Evolutionary conservation across 2,113 vertebrate genomes (phyloP).

Genomic region (Dipodomys ordii): DNA sequence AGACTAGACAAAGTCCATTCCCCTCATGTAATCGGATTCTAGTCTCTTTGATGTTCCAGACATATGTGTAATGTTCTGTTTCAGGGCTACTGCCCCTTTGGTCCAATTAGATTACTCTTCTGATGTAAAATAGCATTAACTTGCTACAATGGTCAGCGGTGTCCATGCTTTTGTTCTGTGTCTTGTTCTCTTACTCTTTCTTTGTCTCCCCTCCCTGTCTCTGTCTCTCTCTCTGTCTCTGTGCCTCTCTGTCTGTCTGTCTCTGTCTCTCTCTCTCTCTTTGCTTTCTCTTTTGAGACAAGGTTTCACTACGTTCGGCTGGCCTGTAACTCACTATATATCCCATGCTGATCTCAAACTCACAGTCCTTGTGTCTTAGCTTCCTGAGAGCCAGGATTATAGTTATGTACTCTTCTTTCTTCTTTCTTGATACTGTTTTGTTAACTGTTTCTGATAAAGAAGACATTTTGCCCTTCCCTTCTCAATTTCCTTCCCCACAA

Average conservation of each 20-base stretch:
- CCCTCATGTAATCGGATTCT: neutral
- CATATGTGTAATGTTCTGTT: neutral
- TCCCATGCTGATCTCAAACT: too few relatives aligned
- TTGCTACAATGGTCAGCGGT: neutral
- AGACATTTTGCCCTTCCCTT: neutral
- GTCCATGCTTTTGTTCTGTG: neutral
- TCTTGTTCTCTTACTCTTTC: too few relatives aligned
- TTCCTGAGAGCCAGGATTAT: too few relatives aligned
- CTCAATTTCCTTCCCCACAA: neutral
- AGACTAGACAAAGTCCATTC: neutral
- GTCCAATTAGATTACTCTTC: neutral
- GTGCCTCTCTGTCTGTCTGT: too few relatives aligned
- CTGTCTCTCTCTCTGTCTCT: too few relatives aligned
- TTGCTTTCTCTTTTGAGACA: too few relatives aligned
- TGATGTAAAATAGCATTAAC: neutral
- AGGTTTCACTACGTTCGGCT: too few relatives aligned
- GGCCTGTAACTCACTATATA: too few relatives aligned
- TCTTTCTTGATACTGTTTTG: neutral
- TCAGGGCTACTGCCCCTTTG: neutral
- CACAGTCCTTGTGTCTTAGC: too few relatives aligned
- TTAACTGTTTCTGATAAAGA: neutral
- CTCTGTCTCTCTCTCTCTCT: too few relatives aligned
- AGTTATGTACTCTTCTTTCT: neutral
- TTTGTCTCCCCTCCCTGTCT: too few relatives aligned
- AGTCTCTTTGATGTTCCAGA: neutral